A percentile compares a stretch with the other conserved stretches of the same genome.
Conservation (phyloP, 2,888 invertebrate genomes). For the Phytoseiulus persimilis region DNA sequence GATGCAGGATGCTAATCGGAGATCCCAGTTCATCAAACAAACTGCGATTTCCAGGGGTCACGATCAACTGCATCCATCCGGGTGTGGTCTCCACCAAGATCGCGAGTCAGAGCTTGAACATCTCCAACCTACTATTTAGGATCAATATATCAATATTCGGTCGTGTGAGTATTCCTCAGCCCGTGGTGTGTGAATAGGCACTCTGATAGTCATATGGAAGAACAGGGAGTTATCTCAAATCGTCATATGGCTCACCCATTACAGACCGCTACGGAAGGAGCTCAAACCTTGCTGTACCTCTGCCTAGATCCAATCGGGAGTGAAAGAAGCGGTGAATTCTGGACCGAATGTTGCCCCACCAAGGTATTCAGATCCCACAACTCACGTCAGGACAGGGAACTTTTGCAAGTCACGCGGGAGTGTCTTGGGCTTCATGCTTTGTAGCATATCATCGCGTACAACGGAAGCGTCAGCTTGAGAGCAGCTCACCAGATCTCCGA, state of each 20-base stretch:
- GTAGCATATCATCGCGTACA: no score
- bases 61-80: background rate
- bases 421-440: background rate
- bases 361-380: background rate
- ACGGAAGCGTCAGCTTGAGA: no score
- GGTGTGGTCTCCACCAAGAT: background rate
- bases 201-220: no score
- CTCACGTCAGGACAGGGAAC: background rate
- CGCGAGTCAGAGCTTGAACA: background rate
- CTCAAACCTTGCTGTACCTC: background rate
- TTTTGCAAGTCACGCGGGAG: background rate
- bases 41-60: background rate
- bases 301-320: background rate
- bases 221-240: background rate
- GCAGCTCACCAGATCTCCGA: no score
- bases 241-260: background rate
- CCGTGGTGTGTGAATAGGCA: background rate
- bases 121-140: background rate
- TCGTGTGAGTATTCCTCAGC: background rate
- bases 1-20: background rate
- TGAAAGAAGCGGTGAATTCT: background rate
- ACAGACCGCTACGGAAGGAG: background rate
- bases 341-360: background rate
- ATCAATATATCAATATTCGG: background rate
- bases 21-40: no score